Conservation (phyloP, 2,113 vertebrate species). For the Rhadina sibilatrix region DNA sequence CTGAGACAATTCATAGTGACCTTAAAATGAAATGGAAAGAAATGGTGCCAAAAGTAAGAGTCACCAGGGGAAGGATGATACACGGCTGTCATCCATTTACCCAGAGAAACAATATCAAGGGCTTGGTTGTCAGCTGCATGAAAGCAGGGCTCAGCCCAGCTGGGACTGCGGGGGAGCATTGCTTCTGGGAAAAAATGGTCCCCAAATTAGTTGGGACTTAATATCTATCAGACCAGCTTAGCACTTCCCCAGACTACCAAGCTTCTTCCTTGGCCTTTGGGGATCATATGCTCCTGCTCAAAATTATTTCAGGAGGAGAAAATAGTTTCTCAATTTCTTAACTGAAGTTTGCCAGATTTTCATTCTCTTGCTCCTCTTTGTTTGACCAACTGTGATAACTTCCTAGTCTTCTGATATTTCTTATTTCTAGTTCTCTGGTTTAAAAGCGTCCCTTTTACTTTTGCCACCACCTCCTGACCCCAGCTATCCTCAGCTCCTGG, state of each 20-base stretch:
- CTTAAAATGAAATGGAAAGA: slow-evolving; percentile 50
- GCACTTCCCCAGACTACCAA: not conserved
- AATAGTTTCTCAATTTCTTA: not conserved
- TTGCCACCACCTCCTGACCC: not conserved
- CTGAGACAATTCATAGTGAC: slow-evolving; percentile 37
- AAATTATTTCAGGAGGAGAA: not conserved
- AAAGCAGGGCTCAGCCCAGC: not conserved
- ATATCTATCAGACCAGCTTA: not conserved
- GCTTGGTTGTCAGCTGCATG: not conserved
- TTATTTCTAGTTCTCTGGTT: not conserved
- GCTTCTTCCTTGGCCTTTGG: not conserved
- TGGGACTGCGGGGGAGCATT: not conserved
- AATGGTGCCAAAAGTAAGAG: slow-evolving; percentile 46
- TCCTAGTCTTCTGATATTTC: not conserved
- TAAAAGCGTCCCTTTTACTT: not conserved
- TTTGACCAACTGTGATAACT: not conserved
- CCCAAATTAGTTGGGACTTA: not conserved
- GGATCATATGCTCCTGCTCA: not conserved
- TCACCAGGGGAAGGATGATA: slow-evolving; percentile 15
- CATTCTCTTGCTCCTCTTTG: not conserved
- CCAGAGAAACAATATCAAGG: slow-evolving; percentile 5
- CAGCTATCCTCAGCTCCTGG: not conserved
- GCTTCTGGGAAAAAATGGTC: not conserved
- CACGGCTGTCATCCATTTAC: not conserved
- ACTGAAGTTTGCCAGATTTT: not conserved